Conservation (phyloP, 2,113 vertebrate species). For the Corynorhinus townsendii region DNA sequence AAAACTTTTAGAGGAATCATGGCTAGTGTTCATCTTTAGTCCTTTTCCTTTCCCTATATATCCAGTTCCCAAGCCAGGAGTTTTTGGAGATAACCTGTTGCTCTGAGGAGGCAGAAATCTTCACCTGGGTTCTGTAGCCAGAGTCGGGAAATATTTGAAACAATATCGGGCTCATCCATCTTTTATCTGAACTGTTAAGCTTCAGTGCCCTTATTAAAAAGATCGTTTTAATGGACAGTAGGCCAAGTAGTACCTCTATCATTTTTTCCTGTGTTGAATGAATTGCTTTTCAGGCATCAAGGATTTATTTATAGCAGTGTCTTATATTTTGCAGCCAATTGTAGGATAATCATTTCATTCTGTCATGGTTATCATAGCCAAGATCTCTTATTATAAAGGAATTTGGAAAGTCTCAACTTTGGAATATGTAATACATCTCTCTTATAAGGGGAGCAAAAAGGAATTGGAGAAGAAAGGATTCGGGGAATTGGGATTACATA, state of each 20-base stretch:
- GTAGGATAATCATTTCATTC: not conserved
- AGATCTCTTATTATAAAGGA: not conserved
- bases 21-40: not conserved
- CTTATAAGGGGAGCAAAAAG: not conserved
- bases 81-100: not conserved
- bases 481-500: not conserved
- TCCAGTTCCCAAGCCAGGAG: not conserved
- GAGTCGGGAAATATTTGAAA: not conserved
- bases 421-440: not conserved
- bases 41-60: not conserved
- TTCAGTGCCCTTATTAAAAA: not conserved
- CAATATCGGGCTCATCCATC: not conserved
- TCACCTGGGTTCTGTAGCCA: not conserved
- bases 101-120: not conserved
- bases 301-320: slow-evolving; percentile 26
- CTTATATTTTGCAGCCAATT: slow-evolving; percentile 4
- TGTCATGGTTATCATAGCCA: not conserved
- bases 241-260: not conserved
- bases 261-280: not conserved
- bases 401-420: slow-evolving; percentile 19
- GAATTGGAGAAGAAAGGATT: not conserved
- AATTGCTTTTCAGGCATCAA: slow-evolving; percentile 37
- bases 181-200: not conserved
- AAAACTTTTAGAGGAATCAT: not conserved
- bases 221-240: not conserved